Evolutionary conservation across 2,888 invertebrate genomes (phyloP).

Genomic region (Papilio protenor): DNA sequence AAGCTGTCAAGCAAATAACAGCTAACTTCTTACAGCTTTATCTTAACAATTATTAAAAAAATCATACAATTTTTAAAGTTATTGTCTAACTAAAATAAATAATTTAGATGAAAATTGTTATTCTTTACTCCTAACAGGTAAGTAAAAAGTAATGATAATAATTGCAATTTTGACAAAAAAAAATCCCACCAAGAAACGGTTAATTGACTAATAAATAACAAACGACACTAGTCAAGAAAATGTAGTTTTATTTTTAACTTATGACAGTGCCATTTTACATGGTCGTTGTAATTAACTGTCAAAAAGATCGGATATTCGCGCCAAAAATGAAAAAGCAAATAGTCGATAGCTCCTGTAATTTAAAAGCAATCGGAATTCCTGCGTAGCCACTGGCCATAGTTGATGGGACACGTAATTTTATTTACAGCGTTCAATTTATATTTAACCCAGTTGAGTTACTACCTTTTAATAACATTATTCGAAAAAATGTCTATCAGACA

Average conservation of each 20-base stretch:
- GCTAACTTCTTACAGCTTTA: conserved; percentile 34
- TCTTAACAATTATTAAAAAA: conserved; percentile 25
- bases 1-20: conserved; percentile 40
- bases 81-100: neutral
- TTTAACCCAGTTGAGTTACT: conserved; percentile 12
- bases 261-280: neutral
- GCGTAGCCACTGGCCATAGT: conserved; percentile 25
- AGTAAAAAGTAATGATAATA: neutral
- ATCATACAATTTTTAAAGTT: neutral
- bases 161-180: neutral
- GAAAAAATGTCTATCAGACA: neutral
- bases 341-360: conserved; percentile 26
- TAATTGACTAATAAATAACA: no score
- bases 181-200: no score
- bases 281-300: neutral
- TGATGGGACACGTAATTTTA: conserved; percentile 29
- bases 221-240: no score
- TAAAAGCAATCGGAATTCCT: conserved; percentile 31
- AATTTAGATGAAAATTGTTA: neutral
- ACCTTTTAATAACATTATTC: conserved; percentile 26
- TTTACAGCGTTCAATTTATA: conserved; percentile 30
- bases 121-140: neutral
- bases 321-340: conserved; percentile 15
- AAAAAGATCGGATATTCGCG: neutral
- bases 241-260: neutral